Evolutionary conservation across 2,797 vertebrate species (phyloP), one percentile per base, ranked within the genome.

Genomic region (Muraenolepis orangiensis): DNA sequence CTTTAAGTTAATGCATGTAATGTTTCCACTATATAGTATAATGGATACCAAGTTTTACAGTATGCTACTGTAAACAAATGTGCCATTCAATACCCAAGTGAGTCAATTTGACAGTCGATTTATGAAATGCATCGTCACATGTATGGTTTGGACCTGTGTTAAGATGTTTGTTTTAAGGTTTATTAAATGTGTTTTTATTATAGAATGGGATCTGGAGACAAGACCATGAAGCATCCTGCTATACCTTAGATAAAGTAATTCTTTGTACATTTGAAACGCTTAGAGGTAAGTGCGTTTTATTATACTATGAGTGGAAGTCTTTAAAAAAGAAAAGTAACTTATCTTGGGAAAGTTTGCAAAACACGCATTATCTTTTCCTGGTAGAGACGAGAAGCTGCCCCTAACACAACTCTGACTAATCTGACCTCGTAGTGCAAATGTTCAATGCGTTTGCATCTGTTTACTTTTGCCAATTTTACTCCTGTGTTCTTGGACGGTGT

Each of bases 151-250:
- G 20, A 57, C 73, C 29, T 0, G 14, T 82, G 78, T 80, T 71
- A n/a, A 38, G 29, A 67, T 26, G 66, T 78, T 13, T 78, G 2
- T 76, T 34, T 66, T 34, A 30, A 66, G 20, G 66, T 79, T 13
- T 77, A 4, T 76, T 10, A 51, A 51, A 51, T 51, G 16, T 34
- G 57, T 75, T 38, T 72, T 61, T 42, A 28, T 74, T 79, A 16
- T 71, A 90, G 87, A 86, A 79, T 86, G 89, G 84, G 76, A 78
- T 78, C 79, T 86, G 86, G 87, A 85, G 86, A 87, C 87, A 77
- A 85, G 85, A 80, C 83, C 87, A 89, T 91, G 90, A 90, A 87
- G 85, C 85, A 90, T 87, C 84, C 88, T 78, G 88, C 91, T 83
- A 87, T 83, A 76, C 88, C 88, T 75, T 92, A 91, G 74, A 84